Conservation (phyloP, 2,888 invertebrate genomes). For the Salpingus planirostris region DNA sequence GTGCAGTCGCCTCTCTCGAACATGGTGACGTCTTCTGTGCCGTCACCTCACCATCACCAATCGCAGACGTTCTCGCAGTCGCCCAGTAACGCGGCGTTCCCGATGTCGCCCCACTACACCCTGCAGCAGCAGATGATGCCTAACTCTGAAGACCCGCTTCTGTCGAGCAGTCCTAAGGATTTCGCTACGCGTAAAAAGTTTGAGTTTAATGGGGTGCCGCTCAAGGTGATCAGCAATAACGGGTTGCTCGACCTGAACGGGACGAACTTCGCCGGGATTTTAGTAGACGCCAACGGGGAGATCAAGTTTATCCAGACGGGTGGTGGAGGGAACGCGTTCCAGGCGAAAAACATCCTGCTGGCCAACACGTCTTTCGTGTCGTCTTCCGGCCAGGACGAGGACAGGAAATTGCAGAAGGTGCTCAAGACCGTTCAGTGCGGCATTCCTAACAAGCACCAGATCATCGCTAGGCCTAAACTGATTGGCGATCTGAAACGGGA, state of each 20-base stretch:
- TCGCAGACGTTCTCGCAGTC: constrained; percentile 38
- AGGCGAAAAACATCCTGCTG: constrained; percentile 38
- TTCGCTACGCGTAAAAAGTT: constrained; percentile 52
- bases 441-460: constrained; percentile 32
- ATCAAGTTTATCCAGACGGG: constrained; percentile 52
- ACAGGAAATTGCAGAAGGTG: constrained; percentile 31
- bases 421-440: constrained; percentile 28
- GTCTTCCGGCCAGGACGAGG: constrained; percentile 11
- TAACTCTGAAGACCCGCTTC: constrained; percentile 75
- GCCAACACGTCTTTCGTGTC: constrained; percentile 30
- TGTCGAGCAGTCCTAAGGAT: constrained; percentile 77
- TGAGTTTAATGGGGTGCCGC: constrained; percentile 47
- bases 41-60: constrained; percentile 33
- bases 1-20: constrained; percentile 45
- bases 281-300: constrained; percentile 54
- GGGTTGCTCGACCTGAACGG: constrained; percentile 48
- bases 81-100: constrained; percentile 38
- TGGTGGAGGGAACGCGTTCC: constrained; percentile 41
- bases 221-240: constrained; percentile 48
- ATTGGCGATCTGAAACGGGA: constrained; percentile 50
- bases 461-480: constrained; percentile 17
- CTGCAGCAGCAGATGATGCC: constrained; percentile 78
- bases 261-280: constrained; percentile 49
- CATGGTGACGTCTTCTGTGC: constrained; percentile 30
- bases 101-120: constrained; percentile 42